Evolutionary conservation across 2,888 invertebrate genomes (phyloP).

Genomic region (Tortrix viridana): DNA sequence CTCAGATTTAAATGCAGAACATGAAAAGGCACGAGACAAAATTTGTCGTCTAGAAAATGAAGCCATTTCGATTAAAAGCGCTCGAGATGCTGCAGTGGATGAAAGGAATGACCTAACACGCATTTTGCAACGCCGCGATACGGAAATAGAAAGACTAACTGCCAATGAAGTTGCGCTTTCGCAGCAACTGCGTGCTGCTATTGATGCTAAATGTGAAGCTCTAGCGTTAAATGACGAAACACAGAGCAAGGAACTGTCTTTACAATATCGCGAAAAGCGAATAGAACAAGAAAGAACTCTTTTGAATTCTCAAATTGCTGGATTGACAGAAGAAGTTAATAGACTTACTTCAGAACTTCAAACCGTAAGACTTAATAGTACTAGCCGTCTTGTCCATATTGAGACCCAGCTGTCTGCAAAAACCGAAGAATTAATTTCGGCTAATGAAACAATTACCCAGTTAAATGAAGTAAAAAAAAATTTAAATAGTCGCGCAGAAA

Average conservation of each 20-base stretch:
- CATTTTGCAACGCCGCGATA: conserved; percentile 88
- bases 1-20: conserved; percentile 85
- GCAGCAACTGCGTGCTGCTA: conserved; percentile 89
- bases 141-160: conserved; percentile 89
- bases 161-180: conserved; percentile 87
- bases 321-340: conserved; percentile 90
- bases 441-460: conserved; percentile 87
- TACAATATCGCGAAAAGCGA: conserved; percentile 92
- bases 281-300: conserved; percentile 92
- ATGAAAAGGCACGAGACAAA: conserved; percentile 86
- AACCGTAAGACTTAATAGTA: conserved; percentile 88
- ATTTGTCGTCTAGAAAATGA: conserved; percentile 87
- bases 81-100: conserved; percentile 88
- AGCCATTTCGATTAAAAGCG: conserved; percentile 86
- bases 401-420: conserved; percentile 92
- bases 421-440: conserved; percentile 90
- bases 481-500: conserved; percentile 87
- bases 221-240: conserved; percentile 91
- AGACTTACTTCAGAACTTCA: conserved; percentile 91
- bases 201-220: conserved; percentile 93
- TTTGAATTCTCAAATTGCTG: conserved; percentile 90
- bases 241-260: conserved; percentile 89
- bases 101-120: conserved; percentile 90
- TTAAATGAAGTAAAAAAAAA: conserved; percentile 88
- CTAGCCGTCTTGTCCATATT: conserved; percentile 85